A percentile compares a stretch with the other conserved stretches of the same genome.
phyloP scores from a whole-genome alignment of 1,140 invertebrate genomes.

The Trichonephila clavipes region DNA sequence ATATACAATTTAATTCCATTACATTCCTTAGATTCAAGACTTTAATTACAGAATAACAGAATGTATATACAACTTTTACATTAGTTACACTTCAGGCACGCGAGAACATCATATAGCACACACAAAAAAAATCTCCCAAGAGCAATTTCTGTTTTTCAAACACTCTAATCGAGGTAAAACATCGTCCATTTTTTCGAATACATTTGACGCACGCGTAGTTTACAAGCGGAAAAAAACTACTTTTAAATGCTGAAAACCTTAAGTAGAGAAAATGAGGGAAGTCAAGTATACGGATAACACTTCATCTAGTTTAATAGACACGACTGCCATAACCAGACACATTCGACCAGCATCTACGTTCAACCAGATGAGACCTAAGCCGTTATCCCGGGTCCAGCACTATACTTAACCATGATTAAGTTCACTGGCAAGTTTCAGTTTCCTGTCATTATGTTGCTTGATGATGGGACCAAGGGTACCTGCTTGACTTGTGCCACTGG shows the following conservation, averaged over 20 bases:
- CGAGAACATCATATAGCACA: neutral
- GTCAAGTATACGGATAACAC: slow-evolving; percentile 29
- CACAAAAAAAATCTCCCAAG: neutral
- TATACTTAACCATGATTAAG: slow-evolving; percentile 73
- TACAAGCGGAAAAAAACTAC: slow-evolving; percentile 35
- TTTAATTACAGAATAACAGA: neutral
- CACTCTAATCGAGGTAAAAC: slow-evolving; percentile 20
- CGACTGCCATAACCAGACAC: slow-evolving; percentile 50
- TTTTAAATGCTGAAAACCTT: neutral
- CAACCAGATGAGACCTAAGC: slow-evolving; percentile 27
- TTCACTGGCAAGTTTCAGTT: slow-evolving; percentile 53
- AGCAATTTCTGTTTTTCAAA: neutral
- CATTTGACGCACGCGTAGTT: slow-evolving; percentile 49
- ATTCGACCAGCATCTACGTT: slow-evolving; percentile 16
- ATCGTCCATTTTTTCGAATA: slow-evolving; percentile 17
- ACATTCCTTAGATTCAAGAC: neutral
- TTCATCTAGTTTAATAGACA: slow-evolving; percentile 60
- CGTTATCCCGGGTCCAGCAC: slow-evolving; percentile 29
- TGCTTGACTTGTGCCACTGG: neutral
- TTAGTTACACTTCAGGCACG: slow-evolving; percentile 11
- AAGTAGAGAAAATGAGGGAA: slow-evolving; percentile 8
- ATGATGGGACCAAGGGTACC: slow-evolving; percentile 12
- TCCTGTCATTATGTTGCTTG: slow-evolving; percentile 61
- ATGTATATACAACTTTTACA: neutral
- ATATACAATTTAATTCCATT: neutral